Evolutionary conservation across 2,113 vertebrate genomes (phyloP).

Genomic region (Corythornis vintsioides): DNA sequence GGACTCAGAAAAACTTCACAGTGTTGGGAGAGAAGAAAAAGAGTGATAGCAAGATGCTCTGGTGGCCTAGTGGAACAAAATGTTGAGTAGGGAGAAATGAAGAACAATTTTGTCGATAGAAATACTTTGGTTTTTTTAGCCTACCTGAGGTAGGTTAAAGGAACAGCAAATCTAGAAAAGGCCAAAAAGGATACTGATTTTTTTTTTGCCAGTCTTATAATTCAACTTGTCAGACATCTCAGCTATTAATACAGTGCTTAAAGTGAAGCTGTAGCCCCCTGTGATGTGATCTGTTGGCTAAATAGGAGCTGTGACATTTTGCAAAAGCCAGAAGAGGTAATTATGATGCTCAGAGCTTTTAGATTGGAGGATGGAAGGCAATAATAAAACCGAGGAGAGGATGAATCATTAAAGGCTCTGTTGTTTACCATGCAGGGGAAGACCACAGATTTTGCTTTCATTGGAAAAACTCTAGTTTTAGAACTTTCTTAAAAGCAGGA

Average conservation of each 20-base stretch:
- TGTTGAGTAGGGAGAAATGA: neutral
- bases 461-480: neutral
- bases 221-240: conserved; percentile 30
- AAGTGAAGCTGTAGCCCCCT: conserved; percentile 15
- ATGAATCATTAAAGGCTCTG: conserved; percentile 19
- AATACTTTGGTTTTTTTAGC: neutral
- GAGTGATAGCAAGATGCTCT: neutral
- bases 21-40: neutral
- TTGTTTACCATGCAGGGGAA: conserved; percentile 12
- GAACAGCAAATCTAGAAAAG: conserved; percentile 19
- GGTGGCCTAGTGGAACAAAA: neutral
- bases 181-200: conserved; percentile 26
- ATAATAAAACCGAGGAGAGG: conserved; percentile 22
- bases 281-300: conserved; percentile 64
- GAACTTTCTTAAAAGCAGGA: neutral
- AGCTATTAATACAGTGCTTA: conserved; percentile 57
- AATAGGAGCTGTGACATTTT: conserved; percentile 70
- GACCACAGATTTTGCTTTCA: neutral
- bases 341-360: conserved; percentile 54
- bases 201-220: conserved; percentile 33
- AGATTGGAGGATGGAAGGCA: conserved; percentile 56
- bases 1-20: neutral
- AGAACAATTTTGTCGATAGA: neutral
- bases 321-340: conserved; percentile 59
- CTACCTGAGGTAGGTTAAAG: neutral